A percentile compares a stretch with the other conserved stretches of the same genome.
Evolutionary conservation across 2,888 invertebrate species (phyloP).

Genomic region (Norana najaformis): DNA sequence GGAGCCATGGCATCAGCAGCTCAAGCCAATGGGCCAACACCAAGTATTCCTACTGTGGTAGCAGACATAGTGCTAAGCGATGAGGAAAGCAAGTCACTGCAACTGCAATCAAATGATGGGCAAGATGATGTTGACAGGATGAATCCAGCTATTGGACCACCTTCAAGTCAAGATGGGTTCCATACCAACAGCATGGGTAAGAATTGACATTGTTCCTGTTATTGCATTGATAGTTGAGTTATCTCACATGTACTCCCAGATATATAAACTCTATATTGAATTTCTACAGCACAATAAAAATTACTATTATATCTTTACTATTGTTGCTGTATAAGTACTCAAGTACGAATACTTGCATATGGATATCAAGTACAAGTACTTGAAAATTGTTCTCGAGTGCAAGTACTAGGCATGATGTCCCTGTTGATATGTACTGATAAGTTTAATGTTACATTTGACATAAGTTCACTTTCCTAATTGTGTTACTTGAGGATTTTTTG

Average conservation of each 20-base stretch:
- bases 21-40: neutral
- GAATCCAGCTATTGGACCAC: neutral
- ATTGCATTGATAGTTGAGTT: neutral
- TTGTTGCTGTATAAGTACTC: no score
- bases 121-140: neutral
- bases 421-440: no score
- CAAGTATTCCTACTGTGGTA: constrained; percentile 14
- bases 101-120: neutral
- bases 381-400: no score
- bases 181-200: neutral
- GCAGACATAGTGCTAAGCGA: neutral
- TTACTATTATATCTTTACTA: no score
- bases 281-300: neutral
- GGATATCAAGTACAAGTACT: no score
- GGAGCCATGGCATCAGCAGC: neutral
- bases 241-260: neutral
- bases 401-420: no score
- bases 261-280: neutral
- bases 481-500: no score
- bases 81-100: neutral
- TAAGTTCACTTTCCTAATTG: no score
- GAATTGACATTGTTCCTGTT: neutral
- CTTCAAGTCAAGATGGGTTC: neutral
- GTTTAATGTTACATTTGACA: no score
- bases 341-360: no score